Percentiles rank a stretch among this genome's conserved stretches.
phyloP scores from a whole-genome alignment of 2,888 invertebrate genomes.

The Tachina grossa region DNA sequence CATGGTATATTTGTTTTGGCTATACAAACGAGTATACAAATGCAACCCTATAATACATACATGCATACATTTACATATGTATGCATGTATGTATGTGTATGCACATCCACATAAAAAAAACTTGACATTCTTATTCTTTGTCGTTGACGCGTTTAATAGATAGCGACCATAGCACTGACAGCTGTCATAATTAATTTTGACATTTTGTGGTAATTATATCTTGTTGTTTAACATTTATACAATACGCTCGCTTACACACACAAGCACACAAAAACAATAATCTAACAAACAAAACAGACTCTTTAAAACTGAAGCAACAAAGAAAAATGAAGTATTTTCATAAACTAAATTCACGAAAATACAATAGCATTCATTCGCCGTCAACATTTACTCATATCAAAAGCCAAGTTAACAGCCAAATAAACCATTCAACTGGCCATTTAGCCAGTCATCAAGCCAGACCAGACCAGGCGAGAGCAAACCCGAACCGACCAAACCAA shows the following conservation, averaged over 20 bases:
- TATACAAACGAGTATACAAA: too few species aligned
- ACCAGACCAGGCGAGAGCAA: constrained; percentile 24
- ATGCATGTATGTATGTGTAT: too few species aligned
- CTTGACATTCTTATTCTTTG: constrained; percentile 66
- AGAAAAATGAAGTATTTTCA: constrained; percentile 39
- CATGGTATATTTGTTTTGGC: too few species aligned
- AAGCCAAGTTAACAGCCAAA: constrained; percentile 60
- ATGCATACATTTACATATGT: neutral
- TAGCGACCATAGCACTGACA: constrained; percentile 79
- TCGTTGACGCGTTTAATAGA: constrained; percentile 73
- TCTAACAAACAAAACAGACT: neutral
- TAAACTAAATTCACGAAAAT: constrained; percentile 46
- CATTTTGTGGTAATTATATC: constrained; percentile 81
- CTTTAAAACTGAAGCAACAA: constrained; percentile 41
- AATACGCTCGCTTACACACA: constrained; percentile 38
- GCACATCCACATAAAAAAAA: neutral
- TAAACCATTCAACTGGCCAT: constrained; percentile 42
- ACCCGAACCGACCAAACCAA: constrained; percentile 49
- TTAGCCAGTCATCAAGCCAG: constrained; percentile 46
- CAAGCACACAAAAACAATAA: neutral
- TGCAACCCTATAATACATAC: too few species aligned
- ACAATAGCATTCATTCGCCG: constrained; percentile 49
- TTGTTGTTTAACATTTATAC: constrained; percentile 72
- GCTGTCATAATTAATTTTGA: constrained; percentile 83
- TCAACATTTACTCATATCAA: constrained; percentile 25